Percentiles rank a stretch among this genome's conserved stretches.
Evolutionary conservation across 2,797 vertebrate species (phyloP).

Genomic region (Gouania willdenowi): DNA sequence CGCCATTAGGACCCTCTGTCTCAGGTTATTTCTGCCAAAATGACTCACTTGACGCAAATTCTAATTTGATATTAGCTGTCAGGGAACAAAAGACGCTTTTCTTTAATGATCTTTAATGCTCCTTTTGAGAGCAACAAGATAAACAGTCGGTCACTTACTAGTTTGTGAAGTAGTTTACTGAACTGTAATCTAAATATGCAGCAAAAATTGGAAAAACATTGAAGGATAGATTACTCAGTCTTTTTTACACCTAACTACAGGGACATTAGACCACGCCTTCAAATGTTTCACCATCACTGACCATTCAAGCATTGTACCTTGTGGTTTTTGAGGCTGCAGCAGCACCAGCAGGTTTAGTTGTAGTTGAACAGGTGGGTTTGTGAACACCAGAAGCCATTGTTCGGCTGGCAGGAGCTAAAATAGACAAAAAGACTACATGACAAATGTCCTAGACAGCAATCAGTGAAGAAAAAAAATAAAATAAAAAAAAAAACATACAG

Average conservation of each 20-base stretch:
- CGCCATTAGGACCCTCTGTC: slow-evolving; percentile 39
- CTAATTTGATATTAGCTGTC: slow-evolving; percentile 35
- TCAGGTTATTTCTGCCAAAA: slow-evolving; percentile 55
- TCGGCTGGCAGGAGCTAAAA: slow-evolving; percentile 42
- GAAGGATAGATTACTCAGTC: no score
- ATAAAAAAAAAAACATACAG: no score
- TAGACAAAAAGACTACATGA: no score
- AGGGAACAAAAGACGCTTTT: slow-evolving; percentile 41
- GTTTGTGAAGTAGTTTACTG: slow-evolving; percentile 5
- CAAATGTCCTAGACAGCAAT: no score
- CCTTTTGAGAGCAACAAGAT: slow-evolving; percentile 28
- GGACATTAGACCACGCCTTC: not conserved
- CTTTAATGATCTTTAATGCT: slow-evolving; percentile 9
- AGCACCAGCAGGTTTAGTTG: slow-evolving; percentile 31
- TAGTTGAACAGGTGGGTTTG: slow-evolving; percentile 36
- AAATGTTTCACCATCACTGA: not conserved
- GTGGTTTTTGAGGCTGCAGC: slow-evolving; percentile 48
- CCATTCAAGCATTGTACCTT: slow-evolving; percentile 57
- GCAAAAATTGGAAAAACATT: not conserved
- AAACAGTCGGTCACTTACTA: slow-evolving; percentile 27
- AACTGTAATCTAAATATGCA: not conserved
- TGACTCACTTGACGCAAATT: slow-evolving; percentile 54
- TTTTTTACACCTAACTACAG: no score
- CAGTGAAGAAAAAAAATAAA: not conserved
- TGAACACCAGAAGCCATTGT: slow-evolving; percentile 11